A percentile compares a stretch with the other conserved stretches of the same genome.
phyloP scores from a whole-genome alignment of 92 coral and sea anemone species.

The Phenganax subtilis region DNA sequence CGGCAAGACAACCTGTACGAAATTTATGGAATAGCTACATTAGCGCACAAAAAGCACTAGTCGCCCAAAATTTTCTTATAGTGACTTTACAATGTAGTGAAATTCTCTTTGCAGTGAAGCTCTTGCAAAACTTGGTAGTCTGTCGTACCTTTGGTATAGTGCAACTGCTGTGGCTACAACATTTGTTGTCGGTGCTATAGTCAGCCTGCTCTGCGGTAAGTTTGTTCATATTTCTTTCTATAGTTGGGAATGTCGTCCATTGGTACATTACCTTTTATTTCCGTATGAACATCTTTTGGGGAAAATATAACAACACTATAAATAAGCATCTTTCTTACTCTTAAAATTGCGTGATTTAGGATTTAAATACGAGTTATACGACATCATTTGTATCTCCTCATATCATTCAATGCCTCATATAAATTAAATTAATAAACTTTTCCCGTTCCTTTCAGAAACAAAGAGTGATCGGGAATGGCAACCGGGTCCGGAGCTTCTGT shows the following conservation, averaged over 20 bases:
- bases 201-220: constrained; percentile 64
- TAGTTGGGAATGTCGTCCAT: no score
- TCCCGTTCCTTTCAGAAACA: constrained; percentile 13
- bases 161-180: constrained; percentile 67
- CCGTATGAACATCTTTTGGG: background rate
- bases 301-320: no score
- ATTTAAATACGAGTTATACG: no score
- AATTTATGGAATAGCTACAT: no score
- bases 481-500: constrained; percentile 28
- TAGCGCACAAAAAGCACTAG: no score
- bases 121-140: constrained; percentile 78
- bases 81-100: background rate
- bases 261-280: background rate
- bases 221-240: background rate
- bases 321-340: no score
- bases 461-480: background rate
- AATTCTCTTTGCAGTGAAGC: constrained; percentile 40
- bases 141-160: constrained; percentile 89
- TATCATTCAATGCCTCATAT: background rate
- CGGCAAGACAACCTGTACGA: no score
- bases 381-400: background rate
- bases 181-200: constrained; percentile 70
- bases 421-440: background rate
- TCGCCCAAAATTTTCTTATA: background rate
- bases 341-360: no score